phyloP scores from a whole-genome alignment of 2,797 vertebrate genomes.

The Sebastes kiyomatsui region DNA sequence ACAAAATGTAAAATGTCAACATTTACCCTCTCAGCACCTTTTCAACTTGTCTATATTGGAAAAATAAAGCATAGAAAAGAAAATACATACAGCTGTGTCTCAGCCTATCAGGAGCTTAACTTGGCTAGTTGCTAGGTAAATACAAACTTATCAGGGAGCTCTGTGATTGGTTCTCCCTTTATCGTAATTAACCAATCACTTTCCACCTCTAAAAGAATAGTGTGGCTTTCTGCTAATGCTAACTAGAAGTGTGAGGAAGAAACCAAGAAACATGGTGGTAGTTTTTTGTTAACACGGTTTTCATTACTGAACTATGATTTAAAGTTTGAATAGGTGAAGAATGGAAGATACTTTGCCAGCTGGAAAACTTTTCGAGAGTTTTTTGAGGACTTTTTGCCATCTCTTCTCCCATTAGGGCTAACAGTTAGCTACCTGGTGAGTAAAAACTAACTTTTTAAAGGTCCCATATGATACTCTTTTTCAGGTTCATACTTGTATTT shows the following conservation, averaged over 20 bases:
- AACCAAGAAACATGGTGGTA: neutral
- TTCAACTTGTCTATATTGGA: too few relatives aligned
- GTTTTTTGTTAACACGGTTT: too few relatives aligned
- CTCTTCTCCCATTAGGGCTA: neutral
- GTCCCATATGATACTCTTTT: accelerated
- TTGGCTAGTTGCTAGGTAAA: neutral
- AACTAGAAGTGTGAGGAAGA: neutral
- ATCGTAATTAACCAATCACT: neutral
- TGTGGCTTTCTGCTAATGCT: neutral
- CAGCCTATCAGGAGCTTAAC: neutral
- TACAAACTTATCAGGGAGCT: accelerated
- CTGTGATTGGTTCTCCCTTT: neutral
- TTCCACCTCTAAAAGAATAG: neutral
- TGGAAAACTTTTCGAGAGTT: too few relatives aligned
- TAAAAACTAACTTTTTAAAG: neutral
- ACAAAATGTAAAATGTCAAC: neutral
- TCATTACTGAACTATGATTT: too few relatives aligned
- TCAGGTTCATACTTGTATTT: too few relatives aligned
- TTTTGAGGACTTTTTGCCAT: neutral
- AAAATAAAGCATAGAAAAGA: accelerated
- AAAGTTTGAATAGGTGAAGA: too few relatives aligned
- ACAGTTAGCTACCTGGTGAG: neutral
- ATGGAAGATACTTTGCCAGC: too few relatives aligned
- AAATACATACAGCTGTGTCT: too few relatives aligned
- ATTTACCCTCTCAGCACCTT: accelerated